Evolutionary conservation across 2,888 invertebrate species (phyloP).

Genomic region (Harpagoxenus sublaevis): DNA sequence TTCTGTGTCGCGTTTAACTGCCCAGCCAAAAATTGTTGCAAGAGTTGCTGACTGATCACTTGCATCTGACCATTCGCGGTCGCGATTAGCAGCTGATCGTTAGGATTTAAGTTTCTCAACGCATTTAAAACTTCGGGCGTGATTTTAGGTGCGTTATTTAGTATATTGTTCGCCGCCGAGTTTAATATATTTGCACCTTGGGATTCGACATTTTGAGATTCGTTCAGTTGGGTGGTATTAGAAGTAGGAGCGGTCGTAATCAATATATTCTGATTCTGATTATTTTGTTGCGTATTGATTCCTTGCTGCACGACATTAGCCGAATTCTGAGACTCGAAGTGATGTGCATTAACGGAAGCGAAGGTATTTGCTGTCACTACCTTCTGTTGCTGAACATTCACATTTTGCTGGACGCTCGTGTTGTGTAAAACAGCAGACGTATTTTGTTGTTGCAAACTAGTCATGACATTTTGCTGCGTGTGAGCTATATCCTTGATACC

Average conservation of each 20-base stretch:
- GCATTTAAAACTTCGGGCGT: constrained; percentile 84
- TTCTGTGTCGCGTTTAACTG: constrained; percentile 79
- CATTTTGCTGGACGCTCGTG: constrained; percentile 76
- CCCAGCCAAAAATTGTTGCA: constrained; percentile 84
- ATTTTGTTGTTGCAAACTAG: constrained; percentile 74
- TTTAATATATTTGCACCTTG: constrained; percentile 80
- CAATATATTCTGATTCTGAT: constrained; percentile 82
- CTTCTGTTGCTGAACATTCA: constrained; percentile 76
- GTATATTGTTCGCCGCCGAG: constrained; percentile 82
- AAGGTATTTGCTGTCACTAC: constrained; percentile 72
- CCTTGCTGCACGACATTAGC: constrained; percentile 67
- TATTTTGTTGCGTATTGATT: constrained; percentile 78
- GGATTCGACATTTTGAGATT: constrained; percentile 75
- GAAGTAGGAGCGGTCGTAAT: constrained; percentile 80
- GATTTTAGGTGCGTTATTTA: constrained; percentile 84
- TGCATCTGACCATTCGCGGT: constrained; percentile 86
- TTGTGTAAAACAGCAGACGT: constrained; percentile 71
- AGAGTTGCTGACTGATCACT: constrained; percentile 84
- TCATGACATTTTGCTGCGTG: constrained; percentile 75
- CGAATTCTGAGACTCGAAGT: constrained; percentile 72
- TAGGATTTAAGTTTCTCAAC: constrained; percentile 84
- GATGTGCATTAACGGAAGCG: constrained; percentile 71
- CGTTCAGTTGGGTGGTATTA: constrained; percentile 69
- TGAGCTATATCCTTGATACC: constrained; percentile 75
- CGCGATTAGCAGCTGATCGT: constrained; percentile 84